phyloP scores from a whole-genome alignment of 2,888 invertebrate genomes.

The Apantesis nais region DNA sequence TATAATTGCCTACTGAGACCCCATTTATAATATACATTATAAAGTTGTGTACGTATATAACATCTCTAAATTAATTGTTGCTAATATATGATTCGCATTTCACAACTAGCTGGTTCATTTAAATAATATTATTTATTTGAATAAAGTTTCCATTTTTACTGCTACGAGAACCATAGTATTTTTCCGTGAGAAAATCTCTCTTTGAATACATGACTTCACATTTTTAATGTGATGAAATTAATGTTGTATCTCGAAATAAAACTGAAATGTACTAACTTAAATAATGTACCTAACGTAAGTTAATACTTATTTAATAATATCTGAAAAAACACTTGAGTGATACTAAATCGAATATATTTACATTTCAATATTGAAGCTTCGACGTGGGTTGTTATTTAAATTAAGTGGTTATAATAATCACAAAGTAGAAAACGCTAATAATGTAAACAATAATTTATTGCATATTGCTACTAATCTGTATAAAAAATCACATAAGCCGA shows the following conservation, averaged over 20 bases:
- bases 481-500: neutral
- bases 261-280: neutral
- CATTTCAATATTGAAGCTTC: neutral
- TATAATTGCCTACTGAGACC: conserved; percentile 36
- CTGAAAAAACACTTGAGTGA: conserved; percentile 27
- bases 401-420: neutral
- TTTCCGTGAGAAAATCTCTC: neutral
- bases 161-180: neutral
- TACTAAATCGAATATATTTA: conserved; percentile 22
- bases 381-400: conserved; percentile 10
- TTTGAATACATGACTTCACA: neutral
- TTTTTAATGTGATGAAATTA: neutral
- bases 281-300: neutral
- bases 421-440: conserved; percentile 1
- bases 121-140: neutral
- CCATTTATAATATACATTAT: conserved; percentile 31
- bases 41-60: neutral
- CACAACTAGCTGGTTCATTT: neutral
- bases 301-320: neutral
- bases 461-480: neutral
- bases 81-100: neutral
- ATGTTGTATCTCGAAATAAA: neutral
- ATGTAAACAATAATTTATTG: neutral
- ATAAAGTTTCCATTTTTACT: neutral
- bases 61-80: neutral